phyloP scores from a whole-genome alignment of 37 sponge, comb jelly and placozoan species.

The Mnemiopsis leidyi region DNA sequence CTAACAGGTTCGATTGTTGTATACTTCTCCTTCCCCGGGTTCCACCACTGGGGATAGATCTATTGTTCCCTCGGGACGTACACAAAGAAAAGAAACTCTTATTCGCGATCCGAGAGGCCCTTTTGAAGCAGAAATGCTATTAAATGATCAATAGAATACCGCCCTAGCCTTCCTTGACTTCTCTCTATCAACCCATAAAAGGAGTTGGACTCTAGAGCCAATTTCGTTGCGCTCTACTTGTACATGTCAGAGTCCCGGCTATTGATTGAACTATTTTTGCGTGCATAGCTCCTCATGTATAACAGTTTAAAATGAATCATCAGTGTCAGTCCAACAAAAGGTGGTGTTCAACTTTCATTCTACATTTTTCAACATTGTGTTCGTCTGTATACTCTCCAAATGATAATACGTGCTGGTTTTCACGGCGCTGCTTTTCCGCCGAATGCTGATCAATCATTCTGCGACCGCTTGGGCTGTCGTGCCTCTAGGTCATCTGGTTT shows the following conservation, averaged over 20 bases:
- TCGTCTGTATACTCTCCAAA: background rate
- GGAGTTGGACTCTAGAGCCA: background rate
- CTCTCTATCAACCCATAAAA: background rate
- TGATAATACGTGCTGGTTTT: background rate
- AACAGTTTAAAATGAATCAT: background rate
- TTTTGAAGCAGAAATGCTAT: background rate
- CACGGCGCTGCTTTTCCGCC: background rate
- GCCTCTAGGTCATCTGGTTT: background rate
- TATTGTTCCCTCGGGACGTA: too few species aligned
- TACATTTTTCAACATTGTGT: background rate
- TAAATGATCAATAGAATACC: background rate
- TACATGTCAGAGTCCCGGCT: background rate
- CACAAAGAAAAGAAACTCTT: background rate
- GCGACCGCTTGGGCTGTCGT: background rate
- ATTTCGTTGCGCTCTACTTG: background rate
- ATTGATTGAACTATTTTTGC: background rate
- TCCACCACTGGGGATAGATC: too few species aligned
- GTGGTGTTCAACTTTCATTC: background rate
- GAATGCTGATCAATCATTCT: background rate
- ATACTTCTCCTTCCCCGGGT: too few species aligned
- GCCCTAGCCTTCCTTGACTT: background rate
- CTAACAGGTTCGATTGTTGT: background rate
- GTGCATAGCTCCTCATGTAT: background rate
- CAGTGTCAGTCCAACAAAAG: background rate
- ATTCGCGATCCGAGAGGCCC: background rate